Evolutionary conservation across 2,888 invertebrate species (phyloP).

Genomic region (Lepetodrilus schrolli): DNA sequence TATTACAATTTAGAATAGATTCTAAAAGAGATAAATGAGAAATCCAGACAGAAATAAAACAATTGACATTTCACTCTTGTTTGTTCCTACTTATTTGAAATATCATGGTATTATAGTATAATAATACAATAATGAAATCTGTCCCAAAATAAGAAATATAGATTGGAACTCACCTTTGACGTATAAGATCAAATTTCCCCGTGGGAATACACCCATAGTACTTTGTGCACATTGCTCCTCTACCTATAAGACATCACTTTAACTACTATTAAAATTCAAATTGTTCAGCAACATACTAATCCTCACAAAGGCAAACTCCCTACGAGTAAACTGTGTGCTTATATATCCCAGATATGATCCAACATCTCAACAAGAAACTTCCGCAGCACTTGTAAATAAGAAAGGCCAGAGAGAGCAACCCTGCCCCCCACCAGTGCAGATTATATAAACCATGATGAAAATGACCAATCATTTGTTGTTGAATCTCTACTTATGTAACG

Average conservation of each 20-base stretch:
- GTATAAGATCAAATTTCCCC: neutral
- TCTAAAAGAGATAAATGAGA: too few relatives aligned
- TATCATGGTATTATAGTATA: too few relatives aligned
- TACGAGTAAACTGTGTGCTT: neutral
- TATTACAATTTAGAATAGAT: too few relatives aligned
- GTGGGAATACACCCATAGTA: conserved; percentile 3
- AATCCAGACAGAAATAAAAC: too few relatives aligned
- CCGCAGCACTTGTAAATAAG: conserved; percentile 12
- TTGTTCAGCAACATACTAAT: neutral
- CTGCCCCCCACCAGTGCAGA: neutral
- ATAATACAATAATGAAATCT: too few relatives aligned
- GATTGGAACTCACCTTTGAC: neutral
- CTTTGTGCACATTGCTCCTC: conserved; percentile 22
- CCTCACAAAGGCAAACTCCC: neutral
- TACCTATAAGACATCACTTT: neutral
- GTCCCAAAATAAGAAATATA: too few relatives aligned
- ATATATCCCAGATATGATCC: conserved; percentile 7
- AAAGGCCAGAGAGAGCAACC: conserved; percentile 10
- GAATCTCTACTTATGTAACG: neutral
- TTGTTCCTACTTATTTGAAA: too few relatives aligned
- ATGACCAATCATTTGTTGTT: neutral
- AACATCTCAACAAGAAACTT: neutral
- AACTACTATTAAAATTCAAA: neutral
- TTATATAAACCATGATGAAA: neutral
- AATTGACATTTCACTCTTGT: too few relatives aligned